phyloP scores from a whole-genome alignment of 2,113 vertebrate genomes.

The Gambusia holbrooki region DNA sequence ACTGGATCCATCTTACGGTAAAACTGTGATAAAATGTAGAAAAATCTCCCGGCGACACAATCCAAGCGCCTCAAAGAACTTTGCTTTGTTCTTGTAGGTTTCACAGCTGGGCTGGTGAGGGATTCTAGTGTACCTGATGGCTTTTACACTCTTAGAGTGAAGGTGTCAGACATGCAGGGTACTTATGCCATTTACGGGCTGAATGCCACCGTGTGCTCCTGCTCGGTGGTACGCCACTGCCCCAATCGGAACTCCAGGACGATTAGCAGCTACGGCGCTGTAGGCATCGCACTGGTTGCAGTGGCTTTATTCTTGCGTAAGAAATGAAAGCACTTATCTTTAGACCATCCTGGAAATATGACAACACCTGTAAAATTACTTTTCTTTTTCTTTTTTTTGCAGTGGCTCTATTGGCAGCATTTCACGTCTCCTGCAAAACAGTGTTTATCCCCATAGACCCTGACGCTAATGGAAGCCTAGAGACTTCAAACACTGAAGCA shows the following conservation, averaged over 20 bases:
- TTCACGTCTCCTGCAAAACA: slow-evolving; percentile 11
- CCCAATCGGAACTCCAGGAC: fast-evolving
- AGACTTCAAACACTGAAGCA: slow-evolving; percentile 47
- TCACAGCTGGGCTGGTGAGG: slow-evolving; percentile 59
- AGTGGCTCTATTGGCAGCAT: slow-evolving; percentile 40
- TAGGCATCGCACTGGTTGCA: slow-evolving; percentile 10
- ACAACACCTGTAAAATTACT: neutral
- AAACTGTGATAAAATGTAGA: neutral
- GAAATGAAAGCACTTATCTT: neutral
- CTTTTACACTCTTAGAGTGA: slow-evolving; percentile 46
- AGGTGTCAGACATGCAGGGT: slow-evolving; percentile 65
- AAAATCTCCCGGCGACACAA: neutral
- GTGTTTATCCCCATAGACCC: neutral
- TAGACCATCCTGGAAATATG: neutral
- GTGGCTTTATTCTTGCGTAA: slow-evolving; percentile 55
- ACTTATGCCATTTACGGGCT: slow-evolving; percentile 46
- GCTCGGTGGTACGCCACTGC: slow-evolving; percentile 41
- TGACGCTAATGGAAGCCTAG: slow-evolving; percentile 1
- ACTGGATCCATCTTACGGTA: slow-evolving; percentile 64
- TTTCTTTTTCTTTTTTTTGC: neutral
- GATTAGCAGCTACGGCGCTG: neutral
- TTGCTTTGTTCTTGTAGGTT: slow-evolving; percentile 35
- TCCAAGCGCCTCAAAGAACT: fast-evolving
- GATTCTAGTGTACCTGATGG: slow-evolving; percentile 30
- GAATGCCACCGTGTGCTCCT: slow-evolving; percentile 54